Base-by-base conservation (phyloP, 2,797 vertebrate genomes). In the Mallotus villosus region DNA sequence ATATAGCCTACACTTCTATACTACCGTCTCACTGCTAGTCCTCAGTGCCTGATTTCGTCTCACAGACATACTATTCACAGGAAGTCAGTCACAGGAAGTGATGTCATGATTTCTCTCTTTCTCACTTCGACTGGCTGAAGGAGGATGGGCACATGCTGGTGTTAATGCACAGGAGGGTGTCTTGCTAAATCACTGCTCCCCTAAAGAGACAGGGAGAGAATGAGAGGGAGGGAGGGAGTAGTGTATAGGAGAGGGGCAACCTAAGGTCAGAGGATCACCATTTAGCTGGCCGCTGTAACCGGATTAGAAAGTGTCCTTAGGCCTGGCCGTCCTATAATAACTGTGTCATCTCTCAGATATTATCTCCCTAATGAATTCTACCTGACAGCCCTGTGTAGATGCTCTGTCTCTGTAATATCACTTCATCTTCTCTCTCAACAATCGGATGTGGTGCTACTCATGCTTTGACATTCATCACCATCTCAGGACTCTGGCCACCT, bases 311-410 rank as follows among this genome's bases (percentile, higher is more conserved):
- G 51, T 24, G 70, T 46, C 82, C 81, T 72, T 73, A 80, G 81
- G 83, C 81, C n/a, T 75, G 71, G 63, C 83, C 79, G 84, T 88
- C 87, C 81, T 84, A 70, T 85, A 29, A 84, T 84, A 87, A 90
- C 87, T 82, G 88, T 90, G 88, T 89, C 88, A 86, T 89, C 83
- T 88, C 87, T 87, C 85, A 86, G 83, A 89, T 87, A 89, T 88
- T 84, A 88, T 88, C 84, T 89, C 86, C 87, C 86, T 86, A 86
- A 91, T 88, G 88, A 84, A 86, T 86, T 83, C 80, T 69, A 21
- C 81, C 71, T 87, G 87, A 90, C 87, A 83, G 41, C 8, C 22
- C n/a, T 21, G 25, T 63, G 60, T 63, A 53, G 87, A 89, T 89
- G 87, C 87, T 87, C 88, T 82, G 86, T 89, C 88, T 88, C 84